phyloP scores from a whole-genome alignment of 2,113 vertebrate species.

The Erythrolamprus reginae region DNA sequence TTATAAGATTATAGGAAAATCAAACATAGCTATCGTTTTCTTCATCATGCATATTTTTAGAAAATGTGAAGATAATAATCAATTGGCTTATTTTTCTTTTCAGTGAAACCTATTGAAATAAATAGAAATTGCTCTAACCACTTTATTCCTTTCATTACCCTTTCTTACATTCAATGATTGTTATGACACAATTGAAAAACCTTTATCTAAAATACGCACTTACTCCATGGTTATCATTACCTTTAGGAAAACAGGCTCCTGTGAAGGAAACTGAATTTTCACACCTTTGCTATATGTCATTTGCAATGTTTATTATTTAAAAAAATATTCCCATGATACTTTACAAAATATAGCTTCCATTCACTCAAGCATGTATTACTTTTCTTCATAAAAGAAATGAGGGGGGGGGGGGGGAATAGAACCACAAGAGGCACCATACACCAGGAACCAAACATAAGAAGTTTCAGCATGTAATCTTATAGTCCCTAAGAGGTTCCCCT shows the following conservation, averaged over 20 bases:
- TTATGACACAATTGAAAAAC: not conserved
- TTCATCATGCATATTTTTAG: not conserved
- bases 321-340: not conserved
- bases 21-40: not conserved
- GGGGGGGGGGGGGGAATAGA: too few species aligned
- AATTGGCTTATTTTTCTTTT: not conserved
- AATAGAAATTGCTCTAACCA: not conserved
- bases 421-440: not conserved
- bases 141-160: not conserved
- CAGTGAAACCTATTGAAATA: not conserved
- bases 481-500: not conserved
- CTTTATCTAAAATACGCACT: not conserved
- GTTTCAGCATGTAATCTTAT: not conserved
- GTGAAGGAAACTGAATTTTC: not conserved
- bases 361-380: not conserved
- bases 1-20: not conserved
- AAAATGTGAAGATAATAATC: not conserved
- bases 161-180: not conserved
- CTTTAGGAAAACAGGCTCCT: not conserved
- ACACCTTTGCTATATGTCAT: not conserved
- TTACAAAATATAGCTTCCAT: not conserved
- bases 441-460: not conserved
- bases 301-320: not conserved
- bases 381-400: not conserved
- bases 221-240: not conserved